phyloP scores from a whole-genome alignment of 2,113 vertebrate species.

The Nothocercus nigrocapillus region DNA sequence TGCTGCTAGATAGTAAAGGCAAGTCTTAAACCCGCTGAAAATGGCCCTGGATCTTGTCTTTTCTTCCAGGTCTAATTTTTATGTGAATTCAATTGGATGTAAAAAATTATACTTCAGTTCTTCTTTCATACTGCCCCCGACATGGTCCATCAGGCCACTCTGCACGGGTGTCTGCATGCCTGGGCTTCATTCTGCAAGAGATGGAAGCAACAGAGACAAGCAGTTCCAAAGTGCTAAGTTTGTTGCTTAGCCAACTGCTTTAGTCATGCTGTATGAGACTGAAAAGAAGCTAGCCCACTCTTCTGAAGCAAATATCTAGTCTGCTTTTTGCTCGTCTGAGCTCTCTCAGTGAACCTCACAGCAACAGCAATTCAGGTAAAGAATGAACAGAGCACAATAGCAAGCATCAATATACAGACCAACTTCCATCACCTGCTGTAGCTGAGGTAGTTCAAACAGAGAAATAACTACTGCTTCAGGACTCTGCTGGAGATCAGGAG shows the following conservation, averaged over 20 bases:
- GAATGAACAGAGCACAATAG: neutral
- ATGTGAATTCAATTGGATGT: neutral
- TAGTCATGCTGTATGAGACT: neutral
- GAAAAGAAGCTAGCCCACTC: neutral
- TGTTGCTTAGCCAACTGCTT: conserved; percentile 21
- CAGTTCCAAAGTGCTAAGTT: conserved; percentile 29
- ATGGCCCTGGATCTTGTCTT: neutral
- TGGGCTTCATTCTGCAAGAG: conserved; percentile 26
- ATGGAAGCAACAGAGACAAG: conserved; percentile 2
- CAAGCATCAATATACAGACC: neutral
- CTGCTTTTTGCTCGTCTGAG: conserved; percentile 1
- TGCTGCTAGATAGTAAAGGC: neutral
- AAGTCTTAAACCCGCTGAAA: neutral
- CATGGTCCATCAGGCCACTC: neutral
- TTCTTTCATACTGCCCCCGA: neutral
- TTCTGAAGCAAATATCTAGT: neutral
- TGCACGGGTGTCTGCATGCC: neutral
- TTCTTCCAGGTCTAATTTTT: neutral
- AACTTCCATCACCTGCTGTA: neutral
- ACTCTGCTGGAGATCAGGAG: neutral
- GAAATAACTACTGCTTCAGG: neutral
- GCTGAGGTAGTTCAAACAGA: neutral
- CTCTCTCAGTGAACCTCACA: neutral
- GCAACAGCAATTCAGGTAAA: neutral
- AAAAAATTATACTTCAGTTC: neutral